Base-by-base conservation (phyloP, 2,888 invertebrate genomes). In the Ormyrus labotus region DNA sequence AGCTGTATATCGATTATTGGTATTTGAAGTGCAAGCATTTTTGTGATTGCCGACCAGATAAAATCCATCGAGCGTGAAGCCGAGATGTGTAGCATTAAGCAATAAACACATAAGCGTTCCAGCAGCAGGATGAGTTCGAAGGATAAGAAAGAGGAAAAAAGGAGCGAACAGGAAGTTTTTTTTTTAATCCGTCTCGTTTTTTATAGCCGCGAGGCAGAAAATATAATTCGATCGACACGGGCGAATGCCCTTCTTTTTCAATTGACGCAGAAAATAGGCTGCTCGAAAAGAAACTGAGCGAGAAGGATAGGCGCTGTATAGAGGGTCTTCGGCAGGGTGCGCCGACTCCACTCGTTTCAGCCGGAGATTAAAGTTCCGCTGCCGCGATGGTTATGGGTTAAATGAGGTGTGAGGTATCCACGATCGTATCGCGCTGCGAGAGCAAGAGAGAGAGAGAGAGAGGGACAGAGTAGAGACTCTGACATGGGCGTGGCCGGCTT, bases 401-500 rank as follows among this genome's bases (percentile, higher is more conserved):
- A 85, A 83, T 83, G 84, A 84, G 83, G 82, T 83, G 84, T 82
- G 83, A 84, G 85, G 69, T 82, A 83, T 81, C 81, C 80, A 71
- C 82, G 84, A 84, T 82, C 78, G 83, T 80, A 76, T 19, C 19
- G 19, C 19, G 19, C 19, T 19, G 19, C 78, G 74, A 73, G 71
- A 74, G 82, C 75, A 80, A 71, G 82, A 76, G 76, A 79, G 64
- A 68, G 78, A 80, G 78, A 50, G 58, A 48, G 47, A n/a, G 48
- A 48, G 57, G 1, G 19, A 0, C 10, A 9, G 11, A 34, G 55
- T n/a, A 65, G 63, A 13, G 5, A 55, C 58, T 9, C 19, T 13
- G 45, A 84, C 86, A 89, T 89, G 88, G 90, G 90, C 90, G 90
- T 89, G 89, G 90, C 87, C 86, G 86, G 81, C 83, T 86, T 87